A percentile compares a stretch with the other conserved stretches of the same genome.
Conservation (phyloP, 1,140 invertebrate species). For the Orchesella cincta region DNA sequence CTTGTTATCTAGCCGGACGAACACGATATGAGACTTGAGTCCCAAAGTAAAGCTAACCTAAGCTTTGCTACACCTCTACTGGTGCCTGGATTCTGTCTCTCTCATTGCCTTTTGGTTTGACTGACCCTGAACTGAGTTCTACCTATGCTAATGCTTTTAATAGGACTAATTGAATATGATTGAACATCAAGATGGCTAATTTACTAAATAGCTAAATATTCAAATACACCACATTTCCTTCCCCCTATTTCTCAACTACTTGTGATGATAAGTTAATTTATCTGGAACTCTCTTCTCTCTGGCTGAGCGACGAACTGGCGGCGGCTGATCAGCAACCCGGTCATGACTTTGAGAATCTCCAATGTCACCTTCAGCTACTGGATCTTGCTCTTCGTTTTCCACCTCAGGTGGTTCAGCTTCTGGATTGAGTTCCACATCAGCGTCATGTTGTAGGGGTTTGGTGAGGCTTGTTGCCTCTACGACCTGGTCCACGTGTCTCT, state of each 20-base stretch:
- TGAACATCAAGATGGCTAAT: too few relatives aligned
- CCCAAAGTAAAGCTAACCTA: too few relatives aligned
- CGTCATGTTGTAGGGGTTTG: neutral
- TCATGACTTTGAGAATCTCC: neutral
- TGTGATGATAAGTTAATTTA: neutral
- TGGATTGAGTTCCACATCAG: neutral
- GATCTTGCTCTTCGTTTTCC: neutral
- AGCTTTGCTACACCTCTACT: too few relatives aligned
- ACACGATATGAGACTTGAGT: too few relatives aligned
- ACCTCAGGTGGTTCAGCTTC: neutral
- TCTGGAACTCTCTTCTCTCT: neutral
- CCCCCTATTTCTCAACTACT: neutral
- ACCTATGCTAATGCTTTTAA: too few relatives aligned
- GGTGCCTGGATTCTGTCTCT: too few relatives aligned
- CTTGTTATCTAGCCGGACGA: too few relatives aligned
- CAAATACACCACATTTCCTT: slow-evolving; percentile 13
- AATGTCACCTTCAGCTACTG: neutral
- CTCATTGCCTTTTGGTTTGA: too few relatives aligned
- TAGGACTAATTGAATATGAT: too few relatives aligned
- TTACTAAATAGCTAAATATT: neutral
- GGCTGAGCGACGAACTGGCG: neutral
- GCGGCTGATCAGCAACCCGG: neutral
- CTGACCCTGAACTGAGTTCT: too few relatives aligned
- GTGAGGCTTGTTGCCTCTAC: neutral
- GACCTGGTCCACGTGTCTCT: slow-evolving; percentile 21